A percentile compares a stretch with the other conserved stretches of the same genome.
These are phyloP conservation scores for Sesia apiformis DNA, from an alignment of 2,888 invertebrate species.

Conservation along the genomic window DNA sequence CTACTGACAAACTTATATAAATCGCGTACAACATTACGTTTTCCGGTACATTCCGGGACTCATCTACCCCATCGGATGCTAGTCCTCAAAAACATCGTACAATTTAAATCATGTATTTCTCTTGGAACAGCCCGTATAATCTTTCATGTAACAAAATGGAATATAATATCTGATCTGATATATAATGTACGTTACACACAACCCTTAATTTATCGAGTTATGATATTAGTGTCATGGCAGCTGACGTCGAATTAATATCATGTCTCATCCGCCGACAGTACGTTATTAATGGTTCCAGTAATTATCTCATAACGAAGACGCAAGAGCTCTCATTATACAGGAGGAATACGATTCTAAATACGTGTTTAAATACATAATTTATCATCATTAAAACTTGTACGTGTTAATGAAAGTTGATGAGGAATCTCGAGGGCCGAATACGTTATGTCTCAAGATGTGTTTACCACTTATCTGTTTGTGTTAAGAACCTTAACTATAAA, in stretches of 20 bases:
- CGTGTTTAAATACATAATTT: conserved; percentile 34
- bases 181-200: conserved; percentile 2
- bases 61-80: no score
- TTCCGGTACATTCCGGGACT: no score
- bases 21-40: no score
- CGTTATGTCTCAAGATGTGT: conserved; percentile 17
- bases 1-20: no score
- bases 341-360: conserved; percentile 38
- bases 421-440: conserved; percentile 24
- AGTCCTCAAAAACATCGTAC: no score
- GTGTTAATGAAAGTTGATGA: conserved; percentile 37
- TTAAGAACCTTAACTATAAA: no score
- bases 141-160: background rate
- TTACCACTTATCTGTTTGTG: background rate
- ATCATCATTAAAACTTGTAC: conserved; percentile 54
- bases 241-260: conserved; percentile 45
- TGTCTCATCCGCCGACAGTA: conserved; percentile 38
- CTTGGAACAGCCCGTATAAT: no score
- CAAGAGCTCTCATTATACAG: conserved; percentile 33
- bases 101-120: no score
- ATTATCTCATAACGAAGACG: conserved; percentile 44
- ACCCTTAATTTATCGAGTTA: conserved; percentile 31
- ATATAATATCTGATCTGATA: background rate
- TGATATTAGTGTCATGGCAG: conserved; percentile 34
- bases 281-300: conserved; percentile 54